phyloP scores from a whole-genome alignment of 2,797 vertebrate genomes.

The Simalia tracyae region DNA sequence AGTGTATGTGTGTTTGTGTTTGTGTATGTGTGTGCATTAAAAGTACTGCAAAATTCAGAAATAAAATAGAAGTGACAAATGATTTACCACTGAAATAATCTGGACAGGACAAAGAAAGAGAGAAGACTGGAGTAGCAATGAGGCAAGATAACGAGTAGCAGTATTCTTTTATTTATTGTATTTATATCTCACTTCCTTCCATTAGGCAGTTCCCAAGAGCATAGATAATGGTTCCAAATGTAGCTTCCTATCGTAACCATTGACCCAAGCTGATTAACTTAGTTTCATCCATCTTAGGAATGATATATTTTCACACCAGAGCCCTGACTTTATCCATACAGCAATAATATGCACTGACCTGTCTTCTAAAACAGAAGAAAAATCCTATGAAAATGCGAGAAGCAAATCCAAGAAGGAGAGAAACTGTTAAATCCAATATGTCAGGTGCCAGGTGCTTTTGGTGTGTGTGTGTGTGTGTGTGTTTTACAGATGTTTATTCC shows the following conservation, averaged over 20 bases:
- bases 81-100: neutral
- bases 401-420: neutral
- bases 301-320: neutral
- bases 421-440: neutral
- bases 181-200: neutral
- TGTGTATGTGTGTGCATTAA: neutral
- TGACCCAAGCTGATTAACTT: neutral
- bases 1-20: neutral
- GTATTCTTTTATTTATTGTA: neutral
- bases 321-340: neutral
- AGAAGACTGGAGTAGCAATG: neutral
- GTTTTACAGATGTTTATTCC: neutral
- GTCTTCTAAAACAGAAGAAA: neutral
- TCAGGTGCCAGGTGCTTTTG: neutral
- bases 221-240: neutral
- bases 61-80: neutral
- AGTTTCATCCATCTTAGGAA: neutral
- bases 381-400: neutral
- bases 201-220: neutral
- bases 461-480: neutral
- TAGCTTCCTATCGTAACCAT: neutral
- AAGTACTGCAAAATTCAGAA: neutral
- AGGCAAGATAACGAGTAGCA: neutral
- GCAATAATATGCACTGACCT: neutral
- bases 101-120: neutral